phyloP scores from a whole-genome alignment of 2,113 vertebrate genomes.

The Podiceps cristatus region DNA sequence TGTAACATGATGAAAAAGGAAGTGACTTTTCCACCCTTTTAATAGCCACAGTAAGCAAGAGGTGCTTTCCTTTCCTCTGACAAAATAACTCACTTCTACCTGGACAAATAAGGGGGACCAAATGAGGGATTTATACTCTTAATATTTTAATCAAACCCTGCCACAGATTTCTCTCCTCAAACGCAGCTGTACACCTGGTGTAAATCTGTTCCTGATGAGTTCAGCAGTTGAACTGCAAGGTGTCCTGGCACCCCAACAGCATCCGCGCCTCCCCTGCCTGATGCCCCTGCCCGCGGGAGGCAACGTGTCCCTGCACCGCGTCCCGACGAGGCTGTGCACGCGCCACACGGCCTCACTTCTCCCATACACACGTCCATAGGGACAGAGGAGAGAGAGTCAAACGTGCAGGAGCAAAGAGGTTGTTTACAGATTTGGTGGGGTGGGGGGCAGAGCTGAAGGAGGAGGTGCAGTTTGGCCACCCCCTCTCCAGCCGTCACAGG shows the following conservation, averaged over 20 bases:
- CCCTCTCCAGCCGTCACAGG: accelerated
- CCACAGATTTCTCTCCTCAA: not conserved
- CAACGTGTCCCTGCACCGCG: accelerated
- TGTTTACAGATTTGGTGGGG: not conserved
- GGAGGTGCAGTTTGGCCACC: not conserved
- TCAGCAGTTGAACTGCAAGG: not conserved
- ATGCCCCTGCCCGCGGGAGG: accelerated
- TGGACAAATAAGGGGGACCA: not conserved
- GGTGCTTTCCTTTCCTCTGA: not conserved
- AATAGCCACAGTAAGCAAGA: not conserved
- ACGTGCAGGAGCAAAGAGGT: not conserved
- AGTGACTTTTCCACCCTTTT: not conserved
- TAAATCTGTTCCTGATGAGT: not conserved
- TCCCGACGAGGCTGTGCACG: accelerated
- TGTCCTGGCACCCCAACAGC: accelerated
- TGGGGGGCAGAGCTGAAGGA: not conserved
- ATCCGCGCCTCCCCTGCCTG: accelerated
- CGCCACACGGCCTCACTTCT: not conserved
- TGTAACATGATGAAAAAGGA: not conserved
- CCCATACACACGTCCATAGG: not conserved
- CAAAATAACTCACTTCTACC: not conserved
- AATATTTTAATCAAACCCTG: not conserved
- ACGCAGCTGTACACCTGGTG: not conserved
- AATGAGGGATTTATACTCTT: not conserved
- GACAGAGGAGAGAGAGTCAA: not conserved